Evolutionary conservation across 2,113 vertebrate genomes (phyloP), one percentile per base, ranked within the genome.

Genomic region (Piaya cayana): DNA sequence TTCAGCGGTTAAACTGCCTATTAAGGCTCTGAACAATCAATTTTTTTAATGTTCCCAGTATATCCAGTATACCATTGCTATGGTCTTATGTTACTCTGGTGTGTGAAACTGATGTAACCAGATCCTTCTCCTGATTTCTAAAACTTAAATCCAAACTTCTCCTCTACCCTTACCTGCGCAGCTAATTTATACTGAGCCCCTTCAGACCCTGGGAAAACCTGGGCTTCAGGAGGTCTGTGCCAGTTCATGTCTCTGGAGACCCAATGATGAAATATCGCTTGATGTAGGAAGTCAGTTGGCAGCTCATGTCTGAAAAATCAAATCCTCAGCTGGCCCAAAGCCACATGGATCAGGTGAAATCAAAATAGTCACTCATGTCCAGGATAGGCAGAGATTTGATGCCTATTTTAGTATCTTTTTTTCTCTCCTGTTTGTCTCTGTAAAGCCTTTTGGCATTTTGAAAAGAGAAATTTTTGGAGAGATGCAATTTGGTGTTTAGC

Each of bases 191-290:
- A 10, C 18, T 16, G 25, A 67, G 60, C 30, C 37, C 21, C 43
- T 36, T 18, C 32, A 50, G 26, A 43, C 53, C 27, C 29, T 0
- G 15, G 5, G 50, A 29, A 39, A 37, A 20, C 29, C 25, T 23
- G 39, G 37, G 47, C 20, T 27, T 67, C 8, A 3, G 34, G 47
- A 26, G 34, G 34, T 47, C 55, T 49, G 45, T 29, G 49, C 49
- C 4, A 3, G 6, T 3, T 4, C 4, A 27, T 1, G 2, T 17
- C 67, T n/a, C 42, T 50, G 65, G 17, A 37, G 11, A 22, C 23
- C 8, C 16, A 0, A 1, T 2, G 2, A 9, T 2, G 26, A 17
- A 43, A 29, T 3, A 32, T 5, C 2, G 0, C 12, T 20, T 29
- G 26, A 9, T 0, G 7, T 8, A 17, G 43, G 50, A 34, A 27